Evolutionary conservation across 2,797 vertebrate species (phyloP), one percentile per base, ranked within the genome.

Genomic region (Falco novaeseelandiae): DNA sequence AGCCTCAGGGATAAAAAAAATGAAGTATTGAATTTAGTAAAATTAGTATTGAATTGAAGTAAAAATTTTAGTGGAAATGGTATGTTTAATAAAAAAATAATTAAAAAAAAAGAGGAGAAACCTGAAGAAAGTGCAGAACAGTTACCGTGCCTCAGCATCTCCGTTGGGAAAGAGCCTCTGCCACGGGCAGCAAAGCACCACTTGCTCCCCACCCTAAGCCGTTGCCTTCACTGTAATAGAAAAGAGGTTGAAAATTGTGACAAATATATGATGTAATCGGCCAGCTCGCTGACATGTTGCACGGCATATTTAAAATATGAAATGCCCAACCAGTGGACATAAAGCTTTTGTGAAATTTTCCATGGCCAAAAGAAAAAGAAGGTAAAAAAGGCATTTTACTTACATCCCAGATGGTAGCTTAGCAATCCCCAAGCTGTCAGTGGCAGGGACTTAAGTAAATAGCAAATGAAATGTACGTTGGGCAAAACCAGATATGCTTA

Each of bases 111-210:
- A 58, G 23, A 59, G 19, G 19, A 83, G 54, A 57, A 92, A 66
- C 2, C 46, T 22, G 69, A 83, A 54, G 55, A 21, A 91, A 72
- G 71, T 3, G 51, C 46, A 54, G 54, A 87, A 9, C 12, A 23
- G 66, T 25, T 19, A 19, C 27, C 0, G 1, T 29, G 30, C 36
- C 44, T 49, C 1, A 5, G 65, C 42, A 51, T 8, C 48, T 29
- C 78, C 0, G 0, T 8, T 0, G 0, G 57, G 1, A 11, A 32
- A 23, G 52, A 30, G 72, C 19, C 71, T 32, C 6, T 5, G 61
- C 29, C 21, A 46, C 58, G 18, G n/a, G 65, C 30, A 42, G 66
- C 10, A n/a, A 52, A 46, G 61, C 38, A 10, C 9, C 0, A 4
- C 18, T 42, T 22, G n/a, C 38, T 59, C 29, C 51, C 49, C 16